Conservation (phyloP, 35 echinoderm and acorn worm genomes). For the Heliocidaris tuberculata region DNA sequence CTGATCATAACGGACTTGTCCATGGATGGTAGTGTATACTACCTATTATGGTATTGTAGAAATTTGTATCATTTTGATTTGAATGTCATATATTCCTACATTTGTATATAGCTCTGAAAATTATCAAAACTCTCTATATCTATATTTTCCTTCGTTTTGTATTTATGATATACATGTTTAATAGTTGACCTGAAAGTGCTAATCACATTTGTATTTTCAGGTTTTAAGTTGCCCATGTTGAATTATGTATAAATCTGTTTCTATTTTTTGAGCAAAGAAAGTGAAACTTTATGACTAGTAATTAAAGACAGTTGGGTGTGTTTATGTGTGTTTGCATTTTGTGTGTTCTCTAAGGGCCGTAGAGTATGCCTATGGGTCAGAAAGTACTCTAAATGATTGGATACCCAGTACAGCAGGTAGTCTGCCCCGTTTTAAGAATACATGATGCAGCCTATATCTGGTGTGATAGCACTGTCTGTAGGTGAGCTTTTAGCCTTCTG, state of each 20-base stretch:
- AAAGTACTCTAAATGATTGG: too few species aligned
- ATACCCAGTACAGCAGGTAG: too few species aligned
- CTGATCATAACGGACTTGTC: not conserved
- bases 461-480: too few species aligned
- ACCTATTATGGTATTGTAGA: not conserved
- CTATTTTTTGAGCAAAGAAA: not conserved
- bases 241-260: not conserved
- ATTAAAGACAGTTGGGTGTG: not conserved
- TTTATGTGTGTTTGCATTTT: not conserved
- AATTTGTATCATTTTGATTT: not conserved
- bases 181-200: not conserved
- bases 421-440: too few species aligned
- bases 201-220: conserved; percentile 11
- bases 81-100: not conserved
- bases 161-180: not conserved
- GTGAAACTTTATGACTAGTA: not conserved
- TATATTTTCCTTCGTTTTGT: not conserved
- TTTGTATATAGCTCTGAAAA: conserved; percentile 6
- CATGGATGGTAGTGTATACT: not conserved
- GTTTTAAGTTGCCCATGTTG: not conserved
- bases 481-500: too few species aligned
- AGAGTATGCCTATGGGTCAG: not conserved
- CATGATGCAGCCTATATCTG: too few species aligned
- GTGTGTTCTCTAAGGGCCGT: not conserved
- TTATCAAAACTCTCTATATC: not conserved